Base-by-base conservation (phyloP, 2,113 vertebrate species). In the Stegostoma tigrinum region DNA sequence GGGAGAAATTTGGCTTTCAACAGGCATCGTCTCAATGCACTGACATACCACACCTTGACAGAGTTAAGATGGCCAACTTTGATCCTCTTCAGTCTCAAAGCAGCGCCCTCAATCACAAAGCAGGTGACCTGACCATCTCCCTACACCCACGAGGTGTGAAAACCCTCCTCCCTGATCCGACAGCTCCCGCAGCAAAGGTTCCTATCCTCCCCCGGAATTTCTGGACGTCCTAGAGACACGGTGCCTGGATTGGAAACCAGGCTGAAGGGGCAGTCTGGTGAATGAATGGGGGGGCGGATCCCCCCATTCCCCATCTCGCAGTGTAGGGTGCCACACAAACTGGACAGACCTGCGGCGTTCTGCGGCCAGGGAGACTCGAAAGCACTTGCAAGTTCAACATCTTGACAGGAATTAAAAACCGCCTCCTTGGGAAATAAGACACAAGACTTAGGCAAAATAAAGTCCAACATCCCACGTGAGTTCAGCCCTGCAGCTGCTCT, bases 371-470 rank as follows among this genome's bases (percentile, higher is more conserved):
- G n/a, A 15, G 94, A 95, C 17, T 72, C 72, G 67, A 95, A 95
- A 95, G 72, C 19, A 95, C 68, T 95, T 95, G 68, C 24, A 95
- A 95, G 94, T 97, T 90, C 0, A 96, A 96, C 96, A 97, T 97
- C 96, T 96, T 66, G 96, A 96, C 91, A 96, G 90, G 55, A 90
- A 68, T 89, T 61, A 27, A 52, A 42, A 91, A 96, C 42, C 23
- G 95, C 70, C 86, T 96, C 96, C 96, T 97, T 96, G 96, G 97
- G 96, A 96, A 96, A 96, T 89, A 97, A 97, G 96, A 94, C 61
- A 96, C 96, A 75, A 23, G 95, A 91, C 96, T 95, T 96, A 96
- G 23, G 95, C 96, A 96, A 96, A 96, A 27, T 66, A 42, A 83
- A 34, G 38, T 72, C 68, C 89, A 93, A 72, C 94, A 70, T 72